Evolutionary conservation across 1,140 invertebrate species (phyloP).

Genomic region (Galleria mellonella): DNA sequence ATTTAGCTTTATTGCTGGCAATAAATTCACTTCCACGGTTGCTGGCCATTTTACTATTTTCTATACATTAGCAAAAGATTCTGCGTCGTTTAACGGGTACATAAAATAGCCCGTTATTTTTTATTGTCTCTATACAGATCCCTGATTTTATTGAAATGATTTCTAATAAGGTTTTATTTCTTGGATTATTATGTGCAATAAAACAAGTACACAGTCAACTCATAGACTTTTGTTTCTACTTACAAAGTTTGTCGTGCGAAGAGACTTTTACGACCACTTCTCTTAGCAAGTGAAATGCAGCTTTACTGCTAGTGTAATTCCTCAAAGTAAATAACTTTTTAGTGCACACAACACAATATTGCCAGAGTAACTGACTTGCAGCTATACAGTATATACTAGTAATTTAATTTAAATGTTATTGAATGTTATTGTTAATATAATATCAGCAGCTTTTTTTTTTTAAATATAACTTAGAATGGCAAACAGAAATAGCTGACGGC

Average conservation of each 20-base stretch:
- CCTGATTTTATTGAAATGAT: too few species aligned
- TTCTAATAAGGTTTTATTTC: too few species aligned
- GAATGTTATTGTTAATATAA: too few species aligned
- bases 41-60: constrained; percentile 15
- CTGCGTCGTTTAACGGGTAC: too few species aligned
- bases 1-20: constrained; percentile 55
- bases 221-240: constrained; percentile 6
- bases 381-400: too few species aligned
- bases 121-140: too few species aligned
- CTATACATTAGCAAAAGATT: neutral
- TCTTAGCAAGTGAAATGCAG: constrained; percentile 14
- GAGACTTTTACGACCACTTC: constrained; percentile 27
- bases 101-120: too few species aligned
- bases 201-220: neutral
- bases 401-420: too few species aligned
- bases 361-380: neutral
- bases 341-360: constrained; percentile 7
- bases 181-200: too few species aligned
- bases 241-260: constrained; percentile 14
- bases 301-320: constrained; percentile 24
- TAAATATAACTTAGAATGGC: too few species aligned
- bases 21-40: constrained; percentile 44
- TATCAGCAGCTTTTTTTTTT: too few species aligned
- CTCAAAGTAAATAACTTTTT: constrained; percentile 26
- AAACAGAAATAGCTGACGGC: too few species aligned